Percentiles rank a stretch among this genome's conserved stretches.
Conservation (phyloP, 1,140 invertebrate genomes). For the Phenacoccus solenopsis region DNA sequence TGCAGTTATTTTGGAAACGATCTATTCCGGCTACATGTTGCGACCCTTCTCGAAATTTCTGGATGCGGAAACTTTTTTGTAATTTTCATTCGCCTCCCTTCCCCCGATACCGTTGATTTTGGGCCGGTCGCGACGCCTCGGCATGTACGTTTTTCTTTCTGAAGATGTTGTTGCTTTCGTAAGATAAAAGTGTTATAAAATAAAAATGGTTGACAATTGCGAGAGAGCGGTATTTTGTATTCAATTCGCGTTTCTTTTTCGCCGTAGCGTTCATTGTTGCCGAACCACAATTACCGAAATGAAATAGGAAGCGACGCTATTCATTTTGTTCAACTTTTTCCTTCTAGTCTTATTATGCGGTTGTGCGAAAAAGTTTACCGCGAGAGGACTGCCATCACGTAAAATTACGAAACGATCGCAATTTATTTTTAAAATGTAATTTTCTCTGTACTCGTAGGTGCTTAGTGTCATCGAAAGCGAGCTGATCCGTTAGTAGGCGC, state of each 20-base stretch:
- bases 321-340: neutral
- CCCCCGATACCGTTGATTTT: too few species aligned
- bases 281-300: neutral
- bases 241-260: neutral
- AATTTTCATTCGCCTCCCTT: neutral
- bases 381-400: too few species aligned
- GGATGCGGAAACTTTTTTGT: too few species aligned
- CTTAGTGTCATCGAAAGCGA: too few species aligned
- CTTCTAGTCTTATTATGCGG: neutral
- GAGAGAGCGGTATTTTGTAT: neutral
- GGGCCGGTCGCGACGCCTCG: too few species aligned
- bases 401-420: neutral
- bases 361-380: neutral
- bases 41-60: too few species aligned
- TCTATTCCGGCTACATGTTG: too few species aligned
- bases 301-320: neutral
- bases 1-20: too few species aligned
- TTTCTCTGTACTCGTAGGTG: too few species aligned
- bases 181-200: neutral
- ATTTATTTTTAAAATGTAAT: neutral
- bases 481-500: too few species aligned
- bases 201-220: neutral
- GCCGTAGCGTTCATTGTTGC: neutral
- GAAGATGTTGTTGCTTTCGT: slow-evolving; percentile 1
- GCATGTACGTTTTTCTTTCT: too few species aligned